Percentiles rank a stretch among this genome's conserved stretches.
These are phyloP conservation scores for Ladona fulva DNA, from an alignment of 1,140 invertebrate genomes.

Conservation along the genomic window DNA sequence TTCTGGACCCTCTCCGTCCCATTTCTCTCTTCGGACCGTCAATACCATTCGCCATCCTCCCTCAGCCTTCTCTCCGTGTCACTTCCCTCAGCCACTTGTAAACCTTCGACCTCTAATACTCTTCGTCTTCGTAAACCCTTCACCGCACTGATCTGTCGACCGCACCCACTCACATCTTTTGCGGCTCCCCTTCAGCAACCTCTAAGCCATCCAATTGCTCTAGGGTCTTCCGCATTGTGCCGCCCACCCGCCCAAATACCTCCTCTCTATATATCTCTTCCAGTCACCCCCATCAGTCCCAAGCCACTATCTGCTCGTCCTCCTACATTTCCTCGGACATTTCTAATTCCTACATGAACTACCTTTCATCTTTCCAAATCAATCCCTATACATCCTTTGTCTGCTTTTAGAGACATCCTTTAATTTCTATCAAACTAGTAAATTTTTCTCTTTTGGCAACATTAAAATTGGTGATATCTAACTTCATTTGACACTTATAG, in stretches of 20 bases:
- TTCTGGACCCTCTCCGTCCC: background rate
- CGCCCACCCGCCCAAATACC: slow-evolving; percentile 12
- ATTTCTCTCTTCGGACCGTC: background rate
- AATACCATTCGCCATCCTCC: background rate
- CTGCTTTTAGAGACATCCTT: too few relatives aligned
- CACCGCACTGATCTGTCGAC: slow-evolving; percentile 10
- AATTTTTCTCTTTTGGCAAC: too few relatives aligned
- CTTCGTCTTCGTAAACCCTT: background rate
- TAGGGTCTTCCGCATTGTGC: too few relatives aligned
- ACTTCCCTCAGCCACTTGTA: background rate
- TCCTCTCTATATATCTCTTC: background rate
- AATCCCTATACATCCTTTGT: too few relatives aligned
- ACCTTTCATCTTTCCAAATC: too few relatives aligned
- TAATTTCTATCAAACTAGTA: too few relatives aligned
- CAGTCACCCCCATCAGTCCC: background rate
- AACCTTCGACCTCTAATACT: background rate
- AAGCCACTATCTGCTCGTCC: background rate
- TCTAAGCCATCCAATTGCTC: slow-evolving; percentile 26
- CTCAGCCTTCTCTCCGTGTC: background rate
- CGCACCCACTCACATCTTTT: slow-evolving; percentile 33
- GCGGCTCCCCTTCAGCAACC: slow-evolving; percentile 31
- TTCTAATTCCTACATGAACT: too few relatives aligned
- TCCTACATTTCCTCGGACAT: too few relatives aligned
- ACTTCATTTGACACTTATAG: too few relatives aligned
- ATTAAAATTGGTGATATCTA: too few relatives aligned